Evolutionary conservation across 2,888 invertebrate genomes (phyloP).

Genomic region (Limnephilus marmoratus): DNA sequence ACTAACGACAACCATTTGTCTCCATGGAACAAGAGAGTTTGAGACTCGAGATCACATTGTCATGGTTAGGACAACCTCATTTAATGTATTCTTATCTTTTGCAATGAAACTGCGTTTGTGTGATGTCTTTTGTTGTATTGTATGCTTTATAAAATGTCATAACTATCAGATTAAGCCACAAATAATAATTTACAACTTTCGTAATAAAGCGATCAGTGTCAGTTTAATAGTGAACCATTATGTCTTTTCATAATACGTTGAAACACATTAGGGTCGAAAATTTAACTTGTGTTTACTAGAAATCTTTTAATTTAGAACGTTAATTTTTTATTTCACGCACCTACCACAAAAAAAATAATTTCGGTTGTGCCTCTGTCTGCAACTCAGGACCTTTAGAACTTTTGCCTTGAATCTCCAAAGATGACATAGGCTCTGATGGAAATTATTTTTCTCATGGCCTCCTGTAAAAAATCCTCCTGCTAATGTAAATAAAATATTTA

Average conservation of each 20-base stretch:
- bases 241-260: background rate
- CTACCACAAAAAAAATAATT: too few relatives aligned
- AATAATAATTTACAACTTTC: background rate
- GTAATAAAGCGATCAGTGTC: background rate
- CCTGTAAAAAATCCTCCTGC: too few relatives aligned
- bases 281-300: too few relatives aligned
- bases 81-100: background rate
- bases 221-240: background rate
- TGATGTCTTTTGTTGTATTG: background rate
- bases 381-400: too few relatives aligned
- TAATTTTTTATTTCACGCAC: too few relatives aligned
- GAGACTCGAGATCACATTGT: constrained; percentile 8
- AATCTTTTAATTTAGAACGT: too few relatives aligned
- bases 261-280: too few relatives aligned
- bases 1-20: constrained; percentile 63
- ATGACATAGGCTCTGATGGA: too few relatives aligned
- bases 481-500: too few relatives aligned
- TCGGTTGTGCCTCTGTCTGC: too few relatives aligned
- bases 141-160: background rate
- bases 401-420: too few relatives aligned
- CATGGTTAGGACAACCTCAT: background rate
- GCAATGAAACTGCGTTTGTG: background rate
- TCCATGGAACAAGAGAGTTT: constrained; percentile 13
- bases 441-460: too few relatives aligned
- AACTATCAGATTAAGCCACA: background rate